Evolutionary conservation across 2,888 invertebrate species (phyloP).

Genomic region (Drosophila monieri): DNA sequence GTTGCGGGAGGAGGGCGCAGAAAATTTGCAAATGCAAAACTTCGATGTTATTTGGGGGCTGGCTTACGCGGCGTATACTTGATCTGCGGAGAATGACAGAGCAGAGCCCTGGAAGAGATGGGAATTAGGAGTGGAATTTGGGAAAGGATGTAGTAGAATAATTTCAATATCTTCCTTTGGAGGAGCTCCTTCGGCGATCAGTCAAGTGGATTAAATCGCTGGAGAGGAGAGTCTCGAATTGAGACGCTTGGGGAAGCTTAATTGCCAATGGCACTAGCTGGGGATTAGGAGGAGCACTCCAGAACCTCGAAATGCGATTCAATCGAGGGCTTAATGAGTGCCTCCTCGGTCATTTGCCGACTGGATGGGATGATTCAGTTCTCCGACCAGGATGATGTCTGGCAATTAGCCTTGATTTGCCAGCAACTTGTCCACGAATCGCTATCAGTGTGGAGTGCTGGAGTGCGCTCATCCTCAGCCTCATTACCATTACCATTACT

Average conservation of each 20-base stretch:
- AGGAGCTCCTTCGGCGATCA: not conserved
- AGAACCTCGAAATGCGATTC: conserved; percentile 21
- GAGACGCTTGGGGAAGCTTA: conserved; percentile 24
- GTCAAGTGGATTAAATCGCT: not conserved
- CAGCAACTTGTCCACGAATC: conserved; percentile 32
- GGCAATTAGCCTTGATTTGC: conserved; percentile 46
- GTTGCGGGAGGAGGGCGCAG: not conserved
- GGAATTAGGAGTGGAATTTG: not conserved
- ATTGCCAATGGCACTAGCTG: conserved; percentile 15
- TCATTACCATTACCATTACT: conserved; percentile 1
- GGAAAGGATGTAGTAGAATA: not conserved
- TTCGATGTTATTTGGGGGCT: conserved; percentile 26
- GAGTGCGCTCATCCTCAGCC: conserved; percentile 20
- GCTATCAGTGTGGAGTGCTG: not conserved
- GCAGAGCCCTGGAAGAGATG: not conserved
- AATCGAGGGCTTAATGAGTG: conserved; percentile 29
- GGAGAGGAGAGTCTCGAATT: conserved; percentile 6
- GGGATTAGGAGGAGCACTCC: conserved; percentile 14
- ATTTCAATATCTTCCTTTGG: not conserved
- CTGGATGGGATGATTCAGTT: not conserved
- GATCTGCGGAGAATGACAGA: conserved; percentile 19
- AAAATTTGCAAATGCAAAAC: conserved; percentile 32
- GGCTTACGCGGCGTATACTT: conserved; percentile 34
- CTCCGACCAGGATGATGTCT: conserved; percentile 24
- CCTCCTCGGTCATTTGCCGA: conserved; percentile 25